A percentile compares a stretch with the other conserved stretches of the same genome.
Evolutionary conservation across 2,888 invertebrate species (phyloP).

Genomic region (Rhagonycha fulva): DNA sequence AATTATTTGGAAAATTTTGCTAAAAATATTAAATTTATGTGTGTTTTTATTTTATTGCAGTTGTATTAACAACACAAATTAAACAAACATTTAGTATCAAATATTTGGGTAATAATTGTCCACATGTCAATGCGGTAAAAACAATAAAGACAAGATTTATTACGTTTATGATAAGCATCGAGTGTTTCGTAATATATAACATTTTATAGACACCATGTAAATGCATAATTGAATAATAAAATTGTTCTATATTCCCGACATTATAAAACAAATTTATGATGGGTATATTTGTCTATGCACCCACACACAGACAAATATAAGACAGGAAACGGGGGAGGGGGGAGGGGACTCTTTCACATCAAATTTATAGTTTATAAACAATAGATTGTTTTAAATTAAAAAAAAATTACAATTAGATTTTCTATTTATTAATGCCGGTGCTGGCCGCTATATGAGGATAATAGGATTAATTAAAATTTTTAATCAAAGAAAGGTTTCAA

Average conservation of each 20-base stretch:
- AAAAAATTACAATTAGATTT: too few relatives aligned
- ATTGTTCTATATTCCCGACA: background rate
- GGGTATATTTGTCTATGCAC: background rate
- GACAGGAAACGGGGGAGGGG: too few relatives aligned
- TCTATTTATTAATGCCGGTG: too few relatives aligned
- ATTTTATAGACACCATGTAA: background rate
- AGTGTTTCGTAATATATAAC: background rate
- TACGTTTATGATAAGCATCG: slow-evolving; percentile 7
- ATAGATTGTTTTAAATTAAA: too few relatives aligned
- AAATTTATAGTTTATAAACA: too few relatives aligned
- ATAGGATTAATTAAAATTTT: too few relatives aligned
- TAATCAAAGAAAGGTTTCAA: too few relatives aligned
- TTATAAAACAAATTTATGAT: background rate
- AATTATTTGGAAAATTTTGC: background rate
- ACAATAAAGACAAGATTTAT: slow-evolving; percentile 11
- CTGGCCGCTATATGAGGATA: too few relatives aligned
- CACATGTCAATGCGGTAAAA: background rate
- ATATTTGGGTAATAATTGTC: background rate
- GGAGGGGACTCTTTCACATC: too few relatives aligned
- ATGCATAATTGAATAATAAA: background rate
- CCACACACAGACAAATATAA: background rate
- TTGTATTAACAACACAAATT: background rate
- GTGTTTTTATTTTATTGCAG: background rate
- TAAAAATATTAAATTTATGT: background rate
- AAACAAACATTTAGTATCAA: background rate